Percentiles rank a stretch among this genome's conserved stretches.
Evolutionary conservation across 2,113 vertebrate species (phyloP).

Genomic region (Nibea coibor): DNA sequence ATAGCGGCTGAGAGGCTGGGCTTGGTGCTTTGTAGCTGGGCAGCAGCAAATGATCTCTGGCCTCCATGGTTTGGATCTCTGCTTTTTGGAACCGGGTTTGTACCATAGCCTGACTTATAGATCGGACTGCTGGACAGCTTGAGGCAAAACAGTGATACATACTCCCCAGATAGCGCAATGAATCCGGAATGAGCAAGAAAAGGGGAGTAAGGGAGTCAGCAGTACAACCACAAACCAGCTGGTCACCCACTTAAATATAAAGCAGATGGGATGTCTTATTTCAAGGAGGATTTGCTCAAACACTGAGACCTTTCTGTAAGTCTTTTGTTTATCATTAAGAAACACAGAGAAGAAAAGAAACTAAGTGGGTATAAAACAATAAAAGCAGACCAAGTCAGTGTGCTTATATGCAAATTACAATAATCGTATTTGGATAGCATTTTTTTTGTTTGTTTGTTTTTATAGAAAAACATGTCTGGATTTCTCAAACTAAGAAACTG

Average conservation of each 20-base stretch:
- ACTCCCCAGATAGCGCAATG: conserved; percentile 34
- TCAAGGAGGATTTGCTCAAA: conserved; percentile 37
- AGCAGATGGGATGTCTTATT: conserved; percentile 51
- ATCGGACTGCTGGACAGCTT: conserved; percentile 20
- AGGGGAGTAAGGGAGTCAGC: conserved; percentile 21
- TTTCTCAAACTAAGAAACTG: not conserved
- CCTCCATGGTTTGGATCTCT: conserved; percentile 20
- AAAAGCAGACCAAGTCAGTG: not conserved
- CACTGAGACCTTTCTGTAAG: conserved; percentile 15
- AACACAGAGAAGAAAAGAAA: conserved; percentile 22
- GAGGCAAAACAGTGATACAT: conserved; percentile 41
- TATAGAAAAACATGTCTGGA: not conserved
- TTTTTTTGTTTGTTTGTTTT: not conserved
- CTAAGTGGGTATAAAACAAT: not conserved
- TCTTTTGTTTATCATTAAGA: conserved; percentile 19
- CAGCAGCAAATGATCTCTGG: conserved; percentile 35
- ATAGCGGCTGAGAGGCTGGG: conserved; percentile 15
- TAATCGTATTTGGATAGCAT: not conserved
- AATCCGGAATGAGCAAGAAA: conserved; percentile 33
- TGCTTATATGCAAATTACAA: not conserved
- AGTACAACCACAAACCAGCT: conserved; percentile 41
- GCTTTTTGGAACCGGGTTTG: conserved; percentile 8
- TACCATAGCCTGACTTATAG: conserved; percentile 28
- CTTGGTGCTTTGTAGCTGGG: conserved; percentile 21
- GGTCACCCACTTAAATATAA: conserved; percentile 54